A percentile compares a stretch with the other conserved stretches of the same genome.
phyloP scores from a whole-genome alignment of 2,113 vertebrate genomes.

The Oxygymnocypris stewartii region DNA sequence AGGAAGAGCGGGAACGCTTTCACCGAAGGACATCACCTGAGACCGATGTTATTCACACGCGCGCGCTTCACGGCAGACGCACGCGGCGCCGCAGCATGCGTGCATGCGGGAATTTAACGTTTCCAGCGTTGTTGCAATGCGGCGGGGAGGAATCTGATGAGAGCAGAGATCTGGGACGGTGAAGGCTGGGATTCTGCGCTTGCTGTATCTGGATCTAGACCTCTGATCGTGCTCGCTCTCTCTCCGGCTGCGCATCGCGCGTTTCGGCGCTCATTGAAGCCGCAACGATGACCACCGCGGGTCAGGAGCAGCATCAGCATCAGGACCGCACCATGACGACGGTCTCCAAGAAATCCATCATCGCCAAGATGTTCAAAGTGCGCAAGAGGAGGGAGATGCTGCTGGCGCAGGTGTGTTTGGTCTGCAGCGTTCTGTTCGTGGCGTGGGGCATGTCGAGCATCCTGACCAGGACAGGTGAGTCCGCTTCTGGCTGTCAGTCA shows the following conservation, averaged over 20 bases:
- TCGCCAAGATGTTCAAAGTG: slow-evolving; percentile 85
- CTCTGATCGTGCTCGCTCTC: slow-evolving; percentile 5
- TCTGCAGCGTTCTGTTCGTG: slow-evolving; percentile 88
- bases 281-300: slow-evolving; percentile 34
- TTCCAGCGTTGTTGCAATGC: slow-evolving; percentile 54
- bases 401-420: slow-evolving; percentile 86
- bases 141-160: slow-evolving; percentile 26
- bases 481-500: not conserved
- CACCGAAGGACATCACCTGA: not conserved
- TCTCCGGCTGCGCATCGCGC: slow-evolving; percentile 19
- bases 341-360: slow-evolving; percentile 73
- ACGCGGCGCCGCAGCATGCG: not conserved
- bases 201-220: slow-evolving; percentile 14
- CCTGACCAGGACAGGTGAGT: slow-evolving; percentile 86
- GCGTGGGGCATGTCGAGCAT: slow-evolving; percentile 85
- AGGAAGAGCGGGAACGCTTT: not conserved
- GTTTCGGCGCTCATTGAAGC: slow-evolving; percentile 21
- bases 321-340: slow-evolving; percentile 65
- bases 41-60: not conserved
- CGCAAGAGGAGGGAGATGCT: slow-evolving; percentile 91
- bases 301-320: slow-evolving; percentile 66
- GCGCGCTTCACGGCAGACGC: slow-evolving; percentile 1
- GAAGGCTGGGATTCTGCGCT: slow-evolving; percentile 26
- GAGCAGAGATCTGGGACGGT: slow-evolving; percentile 51
- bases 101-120: slow-evolving; percentile 25